A percentile compares a stretch with the other conserved stretches of the same genome.
These are phyloP conservation scores for Melanotaenia boesemani DNA, from an alignment of 2,797 vertebrate genomes.

Conservation along the genomic window DNA sequence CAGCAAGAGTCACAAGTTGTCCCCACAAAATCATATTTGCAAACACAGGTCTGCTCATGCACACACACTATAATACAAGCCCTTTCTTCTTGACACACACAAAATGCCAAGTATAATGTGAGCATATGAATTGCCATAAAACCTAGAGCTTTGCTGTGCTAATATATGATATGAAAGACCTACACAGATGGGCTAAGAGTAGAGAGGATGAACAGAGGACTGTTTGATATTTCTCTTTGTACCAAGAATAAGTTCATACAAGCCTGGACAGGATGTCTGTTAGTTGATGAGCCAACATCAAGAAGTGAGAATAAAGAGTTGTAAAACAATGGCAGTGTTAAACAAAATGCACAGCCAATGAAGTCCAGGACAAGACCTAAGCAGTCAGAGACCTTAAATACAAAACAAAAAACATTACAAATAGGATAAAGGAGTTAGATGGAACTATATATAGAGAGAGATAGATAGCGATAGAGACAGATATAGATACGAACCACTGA, in stretches of 20 bases:
- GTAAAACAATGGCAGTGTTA: not conserved
- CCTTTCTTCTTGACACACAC: not conserved
- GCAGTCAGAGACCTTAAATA: no score
- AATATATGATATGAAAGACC: not conserved
- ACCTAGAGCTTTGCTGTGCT: not conserved
- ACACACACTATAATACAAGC: not conserved
- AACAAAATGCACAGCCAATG: not conserved
- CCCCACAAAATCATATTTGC: slow-evolving; percentile 3
- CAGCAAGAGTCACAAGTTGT: not conserved
- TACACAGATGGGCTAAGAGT: not conserved
- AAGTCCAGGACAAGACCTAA: no score
- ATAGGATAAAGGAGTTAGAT: not conserved
- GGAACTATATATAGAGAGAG: no score
- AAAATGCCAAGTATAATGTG: not conserved
- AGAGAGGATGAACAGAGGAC: not conserved
- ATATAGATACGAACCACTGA: no score
- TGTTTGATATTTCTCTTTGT: not conserved
- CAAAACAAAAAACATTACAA: not conserved
- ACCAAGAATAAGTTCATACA: not conserved
- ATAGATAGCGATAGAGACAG: no score
- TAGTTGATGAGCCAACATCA: not conserved
- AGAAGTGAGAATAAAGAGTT: not conserved
- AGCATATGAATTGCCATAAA: not conserved
- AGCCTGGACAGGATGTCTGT: not conserved
- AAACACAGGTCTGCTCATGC: not conserved